Evolutionary conservation across 2,888 invertebrate genomes (phyloP).

Genomic region (Ormyrus thymus): DNA sequence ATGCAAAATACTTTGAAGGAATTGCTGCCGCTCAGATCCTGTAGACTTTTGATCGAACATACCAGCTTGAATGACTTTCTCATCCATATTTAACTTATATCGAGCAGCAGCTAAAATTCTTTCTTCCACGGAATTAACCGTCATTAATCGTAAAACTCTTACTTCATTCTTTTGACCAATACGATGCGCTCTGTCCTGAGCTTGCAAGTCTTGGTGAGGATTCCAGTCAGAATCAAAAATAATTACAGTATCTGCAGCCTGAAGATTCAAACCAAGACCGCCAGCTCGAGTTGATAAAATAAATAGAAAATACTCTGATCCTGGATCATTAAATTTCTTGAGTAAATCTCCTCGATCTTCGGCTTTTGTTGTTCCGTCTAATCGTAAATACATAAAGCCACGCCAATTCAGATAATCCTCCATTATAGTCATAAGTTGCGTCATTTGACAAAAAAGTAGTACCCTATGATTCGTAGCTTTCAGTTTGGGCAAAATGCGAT

Average conservation of each 20-base stretch:
- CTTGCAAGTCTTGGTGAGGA: constrained; percentile 99
- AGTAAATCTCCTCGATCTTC: constrained; percentile 97
- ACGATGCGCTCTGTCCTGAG: constrained; percentile 99
- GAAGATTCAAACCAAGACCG: constrained; percentile 97
- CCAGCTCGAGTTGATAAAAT: constrained; percentile 97
- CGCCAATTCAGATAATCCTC: constrained; percentile 98
- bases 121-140: constrained; percentile 99
- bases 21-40: constrained; percentile 96
- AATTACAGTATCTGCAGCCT: constrained; percentile 98
- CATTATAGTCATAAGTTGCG: constrained; percentile 98
- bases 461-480: constrained; percentile 94
- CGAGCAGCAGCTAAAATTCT: constrained; percentile 97
- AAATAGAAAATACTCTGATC: constrained; percentile 96
- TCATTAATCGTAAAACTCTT: constrained; percentile 96
- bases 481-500: constrained; percentile 97
- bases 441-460: constrained; percentile 99
- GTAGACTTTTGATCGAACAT: constrained; percentile 99
- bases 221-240: constrained; percentile 99
- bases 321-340: constrained; percentile 91
- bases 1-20: constrained; percentile 94
- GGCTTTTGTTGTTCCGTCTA: constrained; percentile 98
- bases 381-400: constrained; percentile 90
- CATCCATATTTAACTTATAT: constrained; percentile 99
- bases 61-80: constrained; percentile 99
- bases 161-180: constrained; percentile 99